These are phyloP conservation scores for Drosophila triauraria DNA, from an alignment of 1,140 invertebrate genomes.

Conservation along the genomic window DNA sequence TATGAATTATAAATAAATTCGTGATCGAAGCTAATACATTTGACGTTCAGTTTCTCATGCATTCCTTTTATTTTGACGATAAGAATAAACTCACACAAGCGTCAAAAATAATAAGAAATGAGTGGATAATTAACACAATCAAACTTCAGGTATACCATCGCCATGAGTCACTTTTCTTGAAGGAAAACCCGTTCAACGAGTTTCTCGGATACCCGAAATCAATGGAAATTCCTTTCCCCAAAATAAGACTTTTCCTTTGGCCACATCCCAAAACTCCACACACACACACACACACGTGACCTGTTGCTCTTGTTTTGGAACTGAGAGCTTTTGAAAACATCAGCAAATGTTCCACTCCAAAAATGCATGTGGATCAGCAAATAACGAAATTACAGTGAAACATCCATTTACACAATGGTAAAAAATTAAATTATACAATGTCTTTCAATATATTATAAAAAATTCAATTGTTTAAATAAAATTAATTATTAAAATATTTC, in stretches of 20 bases:
- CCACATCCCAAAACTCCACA: neutral
- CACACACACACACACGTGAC: conserved; percentile 1
- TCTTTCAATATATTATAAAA: too few relatives aligned
- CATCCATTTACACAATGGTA: neutral
- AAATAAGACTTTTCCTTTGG: conserved; percentile 33
- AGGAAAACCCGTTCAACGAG: conserved; percentile 48
- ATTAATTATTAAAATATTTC: neutral
- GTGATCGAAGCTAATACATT: conserved; percentile 16
- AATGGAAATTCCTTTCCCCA: conserved; percentile 22
- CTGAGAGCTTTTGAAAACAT: conserved; percentile 20
- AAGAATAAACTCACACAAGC: conserved; percentile 20
- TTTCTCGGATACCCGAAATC: conserved; percentile 33
- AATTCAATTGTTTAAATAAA: neutral
- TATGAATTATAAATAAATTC: conserved; percentile 20
- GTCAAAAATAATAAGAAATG: conserved; percentile 11
- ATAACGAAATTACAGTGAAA: conserved; percentile 13
- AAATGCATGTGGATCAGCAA: conserved; percentile 35
- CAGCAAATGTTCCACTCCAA: conserved; percentile 19
- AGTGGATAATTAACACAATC: conserved; percentile 46
- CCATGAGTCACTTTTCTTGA: conserved; percentile 30
- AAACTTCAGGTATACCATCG: conserved; percentile 25
- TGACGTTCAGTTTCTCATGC: conserved; percentile 1
- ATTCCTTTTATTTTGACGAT: conserved; percentile 16
- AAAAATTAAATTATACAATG: neutral
- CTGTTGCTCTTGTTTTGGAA: conserved; percentile 29